Evolutionary conservation across 2,113 vertebrate species (phyloP), one percentile per base, ranked within the genome.

Genomic region (Carlito syrichta): DNA sequence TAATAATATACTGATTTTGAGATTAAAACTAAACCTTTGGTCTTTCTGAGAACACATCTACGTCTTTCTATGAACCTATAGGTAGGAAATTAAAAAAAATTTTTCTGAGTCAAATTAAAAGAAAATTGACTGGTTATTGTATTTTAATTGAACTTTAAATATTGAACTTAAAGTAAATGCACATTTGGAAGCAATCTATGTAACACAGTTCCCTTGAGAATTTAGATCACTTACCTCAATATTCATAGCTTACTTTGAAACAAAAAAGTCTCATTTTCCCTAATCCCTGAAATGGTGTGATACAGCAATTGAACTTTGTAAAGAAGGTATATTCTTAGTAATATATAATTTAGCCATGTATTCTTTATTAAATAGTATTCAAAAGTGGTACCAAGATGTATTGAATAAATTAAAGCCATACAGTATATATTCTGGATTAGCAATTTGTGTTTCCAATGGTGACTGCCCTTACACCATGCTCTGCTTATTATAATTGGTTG

Each of bases 381-480:
- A 27, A 82, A 69, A 27, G 2, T 76, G 17, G 2, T 30, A 77
- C 0, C 3, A n/a, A 77, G 69, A 94, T 40, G 1, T 1, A 58
- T 1, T 68, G 38, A 9, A 19, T 30, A 11, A 86, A 8, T 40
- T 68, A 40, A 35, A 66, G 69, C 0, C 3, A 32, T 60, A 40
- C 30, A 1, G 83, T 52, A 22, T 35, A 23, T 45, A 60, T 50
- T 60, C 9, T 79, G 10, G 13, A 43, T 52, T 71, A 66, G 3
- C n/a, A 40, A 76, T 88, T 32, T 48, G 1, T 6, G 25, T 25
- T 45, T 56, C 23, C 20, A 45, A 1, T 22, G 22, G 9, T 63
- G 8, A 3, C 2, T 45, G 1, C 8, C 19, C 27, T 45, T 66
- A 38, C 1, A 58, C 16, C 7, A 20, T 20, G 0, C 5, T 78